Evolutionary conservation across 2,113 vertebrate species (phyloP), one percentile per base, ranked within the genome.

Genomic region (Genyomyrus donnyi): DNA sequence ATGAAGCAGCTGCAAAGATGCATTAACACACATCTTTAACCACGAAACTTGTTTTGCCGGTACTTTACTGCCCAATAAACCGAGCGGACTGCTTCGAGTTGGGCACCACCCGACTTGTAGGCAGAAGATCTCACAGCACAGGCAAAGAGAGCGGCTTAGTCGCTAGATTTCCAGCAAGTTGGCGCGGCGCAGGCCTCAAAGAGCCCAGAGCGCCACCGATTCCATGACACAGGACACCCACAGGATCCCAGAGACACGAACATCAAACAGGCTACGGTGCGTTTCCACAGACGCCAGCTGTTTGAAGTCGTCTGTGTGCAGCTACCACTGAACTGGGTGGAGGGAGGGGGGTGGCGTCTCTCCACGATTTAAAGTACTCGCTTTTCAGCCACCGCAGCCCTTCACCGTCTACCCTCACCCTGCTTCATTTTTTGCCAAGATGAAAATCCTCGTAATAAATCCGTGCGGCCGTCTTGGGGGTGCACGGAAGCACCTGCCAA

Each of bases 361-460:
- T 19, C 27, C 35, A 19, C 31, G 3, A 80, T 80, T 80, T 80
- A 42, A 42, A 80, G 35, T 21, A 42, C 35, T 80, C 15, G 4
- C 35, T 80, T 80, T 80, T 80, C 74, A 80, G 35, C 74, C 74
- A 80, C 15, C 35, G 17, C 35, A 17, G 17, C 70, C 27, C 70
- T 77, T 77, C 35, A 19, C 31, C 1, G 35, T 42, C 74, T 42
- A 17, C 74, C 35, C 6, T 19, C 74, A 39, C 35, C 70, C 70
- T 3, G 35, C 74, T 42, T 80, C 35, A 80, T 80, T 80, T 70
- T 80, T 39, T 80, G 74, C 74, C 74, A 80, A 35, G 35, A 80
- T 80, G 74, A 42, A 80, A 80, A 80, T 39, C 74, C 74, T 77
- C 70, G 62, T 70, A 70, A 80, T 80, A 80, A 80, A 80, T 35